A percentile compares a stretch with the other conserved stretches of the same genome.
Evolutionary conservation across 2,888 invertebrate species (phyloP).

Genomic region (Tetrapedia diversipes): DNA sequence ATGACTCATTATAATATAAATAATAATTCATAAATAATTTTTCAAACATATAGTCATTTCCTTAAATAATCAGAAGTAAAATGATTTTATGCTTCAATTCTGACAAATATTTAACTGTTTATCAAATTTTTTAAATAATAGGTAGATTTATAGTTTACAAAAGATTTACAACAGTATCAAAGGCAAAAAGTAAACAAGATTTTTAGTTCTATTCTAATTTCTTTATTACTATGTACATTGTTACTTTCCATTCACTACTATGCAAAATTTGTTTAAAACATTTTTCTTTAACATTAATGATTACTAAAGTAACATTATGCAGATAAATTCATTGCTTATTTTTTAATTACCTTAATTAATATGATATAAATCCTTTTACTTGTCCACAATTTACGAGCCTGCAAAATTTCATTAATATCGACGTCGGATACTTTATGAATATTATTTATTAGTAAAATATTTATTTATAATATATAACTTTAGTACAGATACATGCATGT

Average conservation of each 20-base stretch:
- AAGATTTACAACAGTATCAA: not conserved
- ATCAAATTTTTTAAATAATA: no score
- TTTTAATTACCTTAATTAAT: not conserved
- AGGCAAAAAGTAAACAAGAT: not conserved
- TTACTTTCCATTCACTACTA: not conserved
- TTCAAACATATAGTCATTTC: no score
- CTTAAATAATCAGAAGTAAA: no score
- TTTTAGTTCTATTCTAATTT: not conserved
- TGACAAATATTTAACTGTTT: no score
- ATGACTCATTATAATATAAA: no score
- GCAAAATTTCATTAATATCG: slow-evolving; percentile 4
- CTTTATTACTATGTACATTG: not conserved
- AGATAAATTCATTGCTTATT: not conserved
- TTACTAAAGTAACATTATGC: not conserved
- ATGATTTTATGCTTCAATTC: no score
- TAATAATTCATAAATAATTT: no score
- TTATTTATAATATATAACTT: no score
- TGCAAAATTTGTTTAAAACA: not conserved
- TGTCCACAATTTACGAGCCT: not conserved
- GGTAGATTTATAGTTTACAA: no score
- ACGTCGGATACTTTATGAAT: not conserved
- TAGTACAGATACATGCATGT: no score
- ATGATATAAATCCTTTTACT: not conserved
- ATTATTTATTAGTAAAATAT: not conserved
- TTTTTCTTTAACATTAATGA: not conserved